Conservation (phyloP, 2,888 invertebrate genomes). For the Epinotia demarniana region DNA sequence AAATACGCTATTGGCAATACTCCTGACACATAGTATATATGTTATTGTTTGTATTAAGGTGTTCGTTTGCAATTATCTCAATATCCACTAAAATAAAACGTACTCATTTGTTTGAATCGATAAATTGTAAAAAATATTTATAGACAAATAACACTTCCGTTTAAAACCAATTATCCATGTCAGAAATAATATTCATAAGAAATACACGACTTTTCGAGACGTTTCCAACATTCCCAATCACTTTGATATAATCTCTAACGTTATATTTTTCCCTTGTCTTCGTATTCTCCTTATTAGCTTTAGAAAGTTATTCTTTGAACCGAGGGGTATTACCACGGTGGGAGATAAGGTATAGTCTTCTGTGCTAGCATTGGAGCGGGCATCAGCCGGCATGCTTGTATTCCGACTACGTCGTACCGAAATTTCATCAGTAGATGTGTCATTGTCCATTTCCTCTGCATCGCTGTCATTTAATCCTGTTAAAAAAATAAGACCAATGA, state of each 20-base stretch:
- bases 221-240: slow-evolving; percentile 19
- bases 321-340: slow-evolving; percentile 33
- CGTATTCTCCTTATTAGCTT: slow-evolving; percentile 57
- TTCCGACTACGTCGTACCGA: neutral
- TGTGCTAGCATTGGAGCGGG: neutral
- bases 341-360: slow-evolving; percentile 17
- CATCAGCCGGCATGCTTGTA: neutral
- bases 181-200: slow-evolving; percentile 2
- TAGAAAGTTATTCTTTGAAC: slow-evolving; percentile 46
- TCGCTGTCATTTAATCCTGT: neutral
- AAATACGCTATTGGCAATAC: too few relatives aligned
- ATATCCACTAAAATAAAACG: neutral
- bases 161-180: neutral
- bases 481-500: neutral
- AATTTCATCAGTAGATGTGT: neutral
- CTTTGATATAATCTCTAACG: slow-evolving; percentile 59
- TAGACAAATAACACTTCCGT: neutral
- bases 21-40: too few relatives aligned
- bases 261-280: slow-evolving; percentile 56
- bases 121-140: slow-evolving; percentile 1
- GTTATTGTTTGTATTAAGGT: neutral
- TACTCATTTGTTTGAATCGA: neutral
- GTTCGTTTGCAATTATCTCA: neutral
- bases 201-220: neutral
- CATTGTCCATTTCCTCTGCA: neutral